These are phyloP conservation scores for Molossus molossus DNA, from an alignment of 2,797 vertebrate genomes.

Conservation along the genomic window DNA sequence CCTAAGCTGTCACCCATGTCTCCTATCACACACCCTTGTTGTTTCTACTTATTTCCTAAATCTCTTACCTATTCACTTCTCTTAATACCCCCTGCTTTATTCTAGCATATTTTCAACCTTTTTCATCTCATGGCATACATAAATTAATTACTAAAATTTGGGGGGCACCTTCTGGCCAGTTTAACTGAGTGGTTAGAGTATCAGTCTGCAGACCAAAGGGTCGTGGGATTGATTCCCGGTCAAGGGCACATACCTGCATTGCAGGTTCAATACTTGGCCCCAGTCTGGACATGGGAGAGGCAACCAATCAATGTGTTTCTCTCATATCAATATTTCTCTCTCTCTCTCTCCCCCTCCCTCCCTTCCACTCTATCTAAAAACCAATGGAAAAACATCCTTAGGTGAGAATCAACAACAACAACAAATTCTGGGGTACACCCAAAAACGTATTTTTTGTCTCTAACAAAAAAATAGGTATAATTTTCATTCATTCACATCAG, in stretches of 20 bases:
- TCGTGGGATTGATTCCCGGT: no score
- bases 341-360: no score
- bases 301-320: no score
- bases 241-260: no score
- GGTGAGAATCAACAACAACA: no score
- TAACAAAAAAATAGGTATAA: not conserved
- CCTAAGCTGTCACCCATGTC: not conserved
- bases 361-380: no score
- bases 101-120: not conserved
- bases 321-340: no score
- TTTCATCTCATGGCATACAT: not conserved
- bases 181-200: no score
- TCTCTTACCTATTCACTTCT: constrained; percentile 55
- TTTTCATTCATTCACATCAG: not conserved
- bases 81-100: constrained; percentile 40
- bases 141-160: not conserved
- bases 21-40: not conserved
- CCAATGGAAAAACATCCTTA: no score
- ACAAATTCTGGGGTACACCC: not conserved
- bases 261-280: no score
- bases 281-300: no score
- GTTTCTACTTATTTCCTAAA: constrained; percentile 38
- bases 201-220: no score
- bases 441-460: not conserved
- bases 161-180: not conserved